Evolutionary conservation across 2,888 invertebrate genomes (phyloP), one percentile per base, ranked within the genome.

Genomic region (Caenorhabditis imperialis): DNA sequence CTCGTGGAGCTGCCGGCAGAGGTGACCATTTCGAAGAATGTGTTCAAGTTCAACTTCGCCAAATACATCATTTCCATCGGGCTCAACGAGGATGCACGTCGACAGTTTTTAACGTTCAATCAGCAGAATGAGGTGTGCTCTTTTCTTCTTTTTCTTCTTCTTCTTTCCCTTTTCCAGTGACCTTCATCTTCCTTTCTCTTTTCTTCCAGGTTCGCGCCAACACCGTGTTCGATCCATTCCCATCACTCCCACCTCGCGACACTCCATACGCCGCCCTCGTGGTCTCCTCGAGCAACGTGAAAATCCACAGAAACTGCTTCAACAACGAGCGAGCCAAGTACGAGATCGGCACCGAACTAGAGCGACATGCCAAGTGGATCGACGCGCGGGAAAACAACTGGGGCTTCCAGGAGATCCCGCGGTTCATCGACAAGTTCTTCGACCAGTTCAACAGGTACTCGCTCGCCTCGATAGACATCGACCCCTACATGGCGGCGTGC

Each of bases 331-430:
- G 93, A 77, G 95, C 97, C 0, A 92, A 92, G 60, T 96, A 95
- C 88, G 98, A 99, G 90, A 93, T 99, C 48, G 96, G 96, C 0
- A 96, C 96, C 0, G 97, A 98, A 86, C 91, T 97, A 18, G 93
- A 93, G 86, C 96, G 97, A 88, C 97, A 96, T 88, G 95, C 96
- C 85, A 93, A 94, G 90, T 90, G 92, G 18, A 93, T 99, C n/a
- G 94, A 96, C 88, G 96, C 95, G 81, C 93, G 94, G 0, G 94
- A 92, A 88, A 99, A 99, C 88, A 98, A 95, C 94, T 91, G 98
- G 84, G 95, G 96, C 4, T 82, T 86, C 12, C 79, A 80, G 23
- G 60, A 74, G 12, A 75, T 79, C 7, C 54, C 79, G 6, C 69
- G 78, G 22, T 88, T 88, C 47, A 81, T 90, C 83, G 85, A 88